Conservation (phyloP, 2,797 vertebrate genomes). For the Onychomys leucogaster region DNA sequence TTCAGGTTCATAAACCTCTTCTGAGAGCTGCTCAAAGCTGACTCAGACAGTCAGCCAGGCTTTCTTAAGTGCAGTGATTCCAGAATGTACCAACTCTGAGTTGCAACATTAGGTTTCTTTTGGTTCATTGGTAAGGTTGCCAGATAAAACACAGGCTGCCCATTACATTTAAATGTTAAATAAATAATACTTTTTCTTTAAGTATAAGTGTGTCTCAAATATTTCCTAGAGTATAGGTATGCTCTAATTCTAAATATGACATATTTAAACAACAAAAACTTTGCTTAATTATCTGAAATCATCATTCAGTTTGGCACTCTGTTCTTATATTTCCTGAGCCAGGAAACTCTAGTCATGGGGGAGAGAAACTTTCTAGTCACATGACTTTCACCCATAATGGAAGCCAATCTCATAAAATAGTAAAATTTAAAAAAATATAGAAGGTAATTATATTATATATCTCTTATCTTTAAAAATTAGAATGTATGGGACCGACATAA, state of each 20-base stretch:
- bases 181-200: not conserved
- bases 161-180: conserved; percentile 51
- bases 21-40: conserved; percentile 31
- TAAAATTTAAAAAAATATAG: conserved; percentile 40
- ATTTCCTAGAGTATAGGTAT: not conserved
- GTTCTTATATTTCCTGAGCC: not conserved
- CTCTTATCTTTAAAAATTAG: not conserved
- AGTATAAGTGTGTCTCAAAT: not conserved
- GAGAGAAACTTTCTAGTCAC: conserved; percentile 32
- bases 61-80: conserved; percentile 61
- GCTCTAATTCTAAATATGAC: not conserved
- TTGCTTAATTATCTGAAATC: conserved; percentile 36
- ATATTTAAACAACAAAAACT: conserved; percentile 4
- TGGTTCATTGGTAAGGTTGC: conserved; percentile 26
- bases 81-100: conserved; percentile 56
- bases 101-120: not conserved
- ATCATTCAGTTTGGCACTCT: not conserved
- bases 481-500: not conserved
- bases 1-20: conserved; percentile 54
- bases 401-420: conserved; percentile 22
- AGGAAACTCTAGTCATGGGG: not conserved
- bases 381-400: not conserved
- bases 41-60: conserved; percentile 50
- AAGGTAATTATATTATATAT: not conserved
- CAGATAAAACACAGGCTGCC: conserved; percentile 14